phyloP scores from a whole-genome alignment of 2,797 vertebrate species.

The Tapirus indicus region DNA sequence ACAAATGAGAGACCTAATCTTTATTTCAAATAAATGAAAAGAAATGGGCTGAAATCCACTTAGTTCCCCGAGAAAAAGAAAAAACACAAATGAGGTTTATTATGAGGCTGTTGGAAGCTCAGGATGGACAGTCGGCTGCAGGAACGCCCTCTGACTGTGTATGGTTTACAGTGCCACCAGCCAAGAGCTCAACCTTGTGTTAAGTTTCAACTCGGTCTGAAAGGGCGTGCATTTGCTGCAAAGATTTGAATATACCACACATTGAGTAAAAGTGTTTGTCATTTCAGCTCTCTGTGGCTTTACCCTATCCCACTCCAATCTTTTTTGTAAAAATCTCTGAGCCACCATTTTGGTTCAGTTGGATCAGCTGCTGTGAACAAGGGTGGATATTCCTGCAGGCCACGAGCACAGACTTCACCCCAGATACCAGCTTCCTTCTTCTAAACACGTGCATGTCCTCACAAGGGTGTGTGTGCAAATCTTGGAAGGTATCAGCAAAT shows the following conservation, averaged over 20 bases:
- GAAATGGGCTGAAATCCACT: conserved; percentile 62
- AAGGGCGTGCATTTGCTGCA: not conserved
- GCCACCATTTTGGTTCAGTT: not conserved
- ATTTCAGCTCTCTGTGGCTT: rapidly evolving
- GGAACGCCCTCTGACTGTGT: not conserved
- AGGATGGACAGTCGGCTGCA: not conserved
- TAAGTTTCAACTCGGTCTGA: not conserved
- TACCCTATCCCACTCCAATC: not conserved
- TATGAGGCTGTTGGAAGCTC: conserved; percentile 29
- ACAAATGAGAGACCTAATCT: conserved; percentile 67
- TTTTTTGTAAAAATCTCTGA: not conserved
- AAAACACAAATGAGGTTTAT: conserved; percentile 59
- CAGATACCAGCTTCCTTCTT: not conserved
- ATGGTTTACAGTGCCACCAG: not conserved
- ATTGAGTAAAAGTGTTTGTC: too few species aligned
- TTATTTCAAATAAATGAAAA: conserved; percentile 34
- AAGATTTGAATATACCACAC: not conserved
- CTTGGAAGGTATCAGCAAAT: not conserved
- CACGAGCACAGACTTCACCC: not conserved
- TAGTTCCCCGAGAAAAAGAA: conserved; percentile 51
- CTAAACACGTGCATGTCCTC: not conserved
- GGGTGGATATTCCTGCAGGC: not conserved
- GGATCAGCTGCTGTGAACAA: not conserved
- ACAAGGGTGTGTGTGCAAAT: rapidly evolving
- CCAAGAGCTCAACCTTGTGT: not conserved